Evolutionary conservation across 2,113 vertebrate genomes (phyloP), one percentile per base, ranked within the genome.

Genomic region (Siniperca knerii): DNA sequence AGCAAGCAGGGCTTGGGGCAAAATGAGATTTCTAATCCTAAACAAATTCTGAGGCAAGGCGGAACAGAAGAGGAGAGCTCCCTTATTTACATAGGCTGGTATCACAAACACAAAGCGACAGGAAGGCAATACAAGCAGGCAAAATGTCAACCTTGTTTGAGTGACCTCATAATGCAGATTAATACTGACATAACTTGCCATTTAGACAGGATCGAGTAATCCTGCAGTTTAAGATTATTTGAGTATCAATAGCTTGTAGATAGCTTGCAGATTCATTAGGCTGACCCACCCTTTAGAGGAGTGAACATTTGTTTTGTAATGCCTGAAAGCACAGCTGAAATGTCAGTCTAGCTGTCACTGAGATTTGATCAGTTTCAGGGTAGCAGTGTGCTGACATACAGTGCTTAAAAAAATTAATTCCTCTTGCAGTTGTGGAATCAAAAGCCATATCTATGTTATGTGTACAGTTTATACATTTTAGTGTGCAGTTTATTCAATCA

Each of bases 11-110:
- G 91, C 95, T 92, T 16, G 72, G 79, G 91, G 93, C 90, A 93
- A 93, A 93, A 94, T 90, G 82, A 89, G 93, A 90, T 89, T 94
- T 92, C 90, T 93, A 95, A 94, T 93, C 91, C 91, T 91, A 90
- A 93, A 92, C 92, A 94, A 90, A 93, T 91, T 92, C 90, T 85
- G 82, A 90, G 73, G 87, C 82, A 81, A 90, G 87, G 85, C 81
- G 40, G 89, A 92, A 90, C 90, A 92, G 89, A 79, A 88, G 86
- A 92, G 87, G 90, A 83, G 79, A 88, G 89, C 90, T 79, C 81
- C 87, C 84, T 89, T 90, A 91, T 95, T 94, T 95, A 92, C 92
- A 94, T 91, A 92, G 86, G 74, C 82, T 72, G 84, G 85, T 83
- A 87, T 91, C 87, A 89, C 93, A 94, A 93, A 93, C 93, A 93